phyloP scores from a whole-genome alignment of 2,113 vertebrate genomes.

The Rana temporaria region DNA sequence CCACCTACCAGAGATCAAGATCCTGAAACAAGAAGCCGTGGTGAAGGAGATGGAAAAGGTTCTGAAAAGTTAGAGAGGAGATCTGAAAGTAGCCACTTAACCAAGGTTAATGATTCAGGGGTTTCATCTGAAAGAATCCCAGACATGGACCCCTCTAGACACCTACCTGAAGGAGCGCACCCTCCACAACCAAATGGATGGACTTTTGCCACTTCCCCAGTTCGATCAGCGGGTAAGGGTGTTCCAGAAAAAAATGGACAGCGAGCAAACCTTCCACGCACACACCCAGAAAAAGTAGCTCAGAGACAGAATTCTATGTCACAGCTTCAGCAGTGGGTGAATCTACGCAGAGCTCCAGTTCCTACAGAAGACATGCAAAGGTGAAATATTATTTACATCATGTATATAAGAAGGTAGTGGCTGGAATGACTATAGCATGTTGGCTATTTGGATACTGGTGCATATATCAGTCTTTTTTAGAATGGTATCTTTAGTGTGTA shows the following conservation, averaged over 20 bases:
- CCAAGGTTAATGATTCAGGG: slow-evolving; percentile 70
- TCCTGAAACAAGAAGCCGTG: slow-evolving; percentile 71
- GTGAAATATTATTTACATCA: slow-evolving; percentile 63
- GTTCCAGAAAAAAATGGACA: slow-evolving; percentile 72
- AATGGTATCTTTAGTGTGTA: too few relatives aligned
- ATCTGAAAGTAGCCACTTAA: slow-evolving; percentile 67
- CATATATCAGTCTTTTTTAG: too few relatives aligned
- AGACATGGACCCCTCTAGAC: slow-evolving; percentile 67
- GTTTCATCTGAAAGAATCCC: slow-evolving; percentile 65
- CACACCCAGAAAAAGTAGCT: slow-evolving; percentile 84
- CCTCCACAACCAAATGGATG: slow-evolving; percentile 80
- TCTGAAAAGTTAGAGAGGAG: slow-evolving; percentile 71
- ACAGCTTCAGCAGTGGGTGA: slow-evolving; percentile 96
- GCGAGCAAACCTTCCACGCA: slow-evolving; percentile 77
- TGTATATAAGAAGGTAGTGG: slow-evolving; percentile 45
- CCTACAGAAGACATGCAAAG: slow-evolving; percentile 85
- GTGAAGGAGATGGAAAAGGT: slow-evolving; percentile 74
- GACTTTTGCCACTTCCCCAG: slow-evolving; percentile 68
- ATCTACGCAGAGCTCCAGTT: slow-evolving; percentile 78
- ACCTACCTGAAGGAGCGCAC: slow-evolving; percentile 60
- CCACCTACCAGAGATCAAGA: slow-evolving; percentile 65
- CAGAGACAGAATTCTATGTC: slow-evolving; percentile 96
- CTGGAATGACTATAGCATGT: too few relatives aligned
- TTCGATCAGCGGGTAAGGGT: slow-evolving; percentile 67
- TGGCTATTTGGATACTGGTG: too few relatives aligned